phyloP scores from a whole-genome alignment of 2,888 invertebrate species.

The Kuschelorhynchus macadamiae region DNA sequence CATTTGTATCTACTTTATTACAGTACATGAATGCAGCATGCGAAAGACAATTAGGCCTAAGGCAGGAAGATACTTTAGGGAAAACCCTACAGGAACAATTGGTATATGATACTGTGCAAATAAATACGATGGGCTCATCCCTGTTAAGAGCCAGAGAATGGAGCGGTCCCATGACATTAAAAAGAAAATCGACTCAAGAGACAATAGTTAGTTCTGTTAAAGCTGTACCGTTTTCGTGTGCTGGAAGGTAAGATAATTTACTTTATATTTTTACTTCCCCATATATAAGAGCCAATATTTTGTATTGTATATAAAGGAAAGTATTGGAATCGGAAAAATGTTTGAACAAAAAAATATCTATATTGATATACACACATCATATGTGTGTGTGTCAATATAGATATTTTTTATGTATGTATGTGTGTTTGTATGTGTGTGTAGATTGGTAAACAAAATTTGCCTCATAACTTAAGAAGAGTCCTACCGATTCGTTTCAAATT shows the following conservation, averaged over 20 bases:
- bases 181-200: constrained; percentile 84
- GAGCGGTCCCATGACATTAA: constrained; percentile 81
- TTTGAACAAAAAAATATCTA: too few relatives aligned
- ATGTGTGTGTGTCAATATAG: too few relatives aligned
- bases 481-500: too few relatives aligned
- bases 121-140: constrained; percentile 74
- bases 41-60: constrained; percentile 85
- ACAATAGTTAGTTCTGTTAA: constrained; percentile 78
- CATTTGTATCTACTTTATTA: constrained; percentile 55
- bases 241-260: constrained; percentile 74
- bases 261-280: too few relatives aligned
- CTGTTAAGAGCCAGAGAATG: constrained; percentile 80
- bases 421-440: too few relatives aligned
- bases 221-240: constrained; percentile 81
- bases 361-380: too few relatives aligned
- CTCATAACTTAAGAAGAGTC: too few relatives aligned
- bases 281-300: too few relatives aligned
- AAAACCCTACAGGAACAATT: constrained; percentile 73
- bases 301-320: too few relatives aligned
- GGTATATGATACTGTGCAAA: constrained; percentile 69
- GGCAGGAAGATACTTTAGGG: constrained; percentile 75
- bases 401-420: too few relatives aligned
- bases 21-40: constrained; percentile 91
- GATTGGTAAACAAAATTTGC: too few relatives aligned
- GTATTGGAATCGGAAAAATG: too few relatives aligned